phyloP scores from a whole-genome alignment of 2,888 invertebrate genomes.

The Drosophila kambysellisi region DNA sequence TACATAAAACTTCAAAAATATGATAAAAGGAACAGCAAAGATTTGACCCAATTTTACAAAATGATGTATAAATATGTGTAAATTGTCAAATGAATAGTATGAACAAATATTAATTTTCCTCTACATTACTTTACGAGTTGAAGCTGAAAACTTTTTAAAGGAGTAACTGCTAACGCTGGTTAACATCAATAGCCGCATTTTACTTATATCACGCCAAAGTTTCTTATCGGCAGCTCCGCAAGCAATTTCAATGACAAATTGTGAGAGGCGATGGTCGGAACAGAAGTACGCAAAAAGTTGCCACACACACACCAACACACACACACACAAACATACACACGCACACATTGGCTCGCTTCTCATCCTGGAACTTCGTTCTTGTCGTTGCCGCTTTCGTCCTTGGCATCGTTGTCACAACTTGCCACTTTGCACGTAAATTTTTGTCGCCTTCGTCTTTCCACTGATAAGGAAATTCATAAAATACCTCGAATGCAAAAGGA shows the following conservation, averaged over 20 bases:
- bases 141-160: slow-evolving; percentile 24
- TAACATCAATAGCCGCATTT: slow-evolving; percentile 71
- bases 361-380: slow-evolving; percentile 15
- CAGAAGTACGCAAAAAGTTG: slow-evolving; percentile 44
- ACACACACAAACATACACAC: neutral
- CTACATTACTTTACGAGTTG: slow-evolving; percentile 12
- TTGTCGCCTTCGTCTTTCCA: slow-evolving; percentile 70
- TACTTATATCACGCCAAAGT: slow-evolving; percentile 69
- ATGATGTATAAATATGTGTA: neutral
- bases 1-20: neutral
- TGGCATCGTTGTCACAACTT: slow-evolving; percentile 68
- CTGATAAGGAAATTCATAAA: slow-evolving; percentile 82
- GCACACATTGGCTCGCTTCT: slow-evolving; percentile 22
- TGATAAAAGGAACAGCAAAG: neutral
- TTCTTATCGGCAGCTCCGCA: slow-evolving; percentile 72
- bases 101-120: slow-evolving; percentile 16
- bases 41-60: neutral
- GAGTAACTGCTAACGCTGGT: slow-evolving; percentile 52
- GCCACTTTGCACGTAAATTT: slow-evolving; percentile 79
- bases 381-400: slow-evolving; percentile 9
- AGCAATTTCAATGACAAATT: slow-evolving; percentile 79
- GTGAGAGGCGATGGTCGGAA: slow-evolving; percentile 51
- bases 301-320: slow-evolving; percentile 13
- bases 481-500: slow-evolving; percentile 53
- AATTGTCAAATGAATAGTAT: slow-evolving; percentile 12